Conservation (phyloP, 1,140 invertebrate species). For the Calliphora vicina region DNA sequence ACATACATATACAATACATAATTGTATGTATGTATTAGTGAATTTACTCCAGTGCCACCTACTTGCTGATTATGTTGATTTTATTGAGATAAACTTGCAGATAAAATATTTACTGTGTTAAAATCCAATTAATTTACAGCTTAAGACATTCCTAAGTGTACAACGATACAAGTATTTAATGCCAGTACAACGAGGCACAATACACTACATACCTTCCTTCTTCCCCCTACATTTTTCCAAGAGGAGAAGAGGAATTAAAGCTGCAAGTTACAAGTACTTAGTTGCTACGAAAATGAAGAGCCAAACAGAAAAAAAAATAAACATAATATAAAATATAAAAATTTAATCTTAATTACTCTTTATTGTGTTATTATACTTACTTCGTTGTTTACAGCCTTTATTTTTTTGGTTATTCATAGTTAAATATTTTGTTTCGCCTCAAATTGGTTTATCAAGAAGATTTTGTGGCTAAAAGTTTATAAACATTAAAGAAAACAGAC, state of each 20-base stretch:
- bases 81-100: neutral
- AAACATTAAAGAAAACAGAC: neutral
- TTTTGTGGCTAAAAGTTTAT: neutral
- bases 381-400: too few species aligned
- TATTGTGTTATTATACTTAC: neutral
- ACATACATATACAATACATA: too few species aligned
- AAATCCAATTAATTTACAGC: slow-evolving; percentile 9
- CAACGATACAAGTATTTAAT: neutral
- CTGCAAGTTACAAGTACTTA: neutral
- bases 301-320: too few species aligned
- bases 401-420: neutral
- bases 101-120: slow-evolving; percentile 7
- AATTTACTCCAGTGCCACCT: neutral
- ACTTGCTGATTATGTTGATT: slow-evolving; percentile 1
- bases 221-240: too few species aligned
- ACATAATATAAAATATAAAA: too few species aligned
- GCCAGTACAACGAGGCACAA: too few species aligned
- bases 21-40: neutral
- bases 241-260: too few species aligned
- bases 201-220: too few species aligned
- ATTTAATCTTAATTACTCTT: neutral
- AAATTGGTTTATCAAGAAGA: neutral
- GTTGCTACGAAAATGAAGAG: neutral
- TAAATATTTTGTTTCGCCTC: neutral
- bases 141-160: neutral